phyloP scores from a whole-genome alignment of 2,888 invertebrate species.

The Cinara cedri region DNA sequence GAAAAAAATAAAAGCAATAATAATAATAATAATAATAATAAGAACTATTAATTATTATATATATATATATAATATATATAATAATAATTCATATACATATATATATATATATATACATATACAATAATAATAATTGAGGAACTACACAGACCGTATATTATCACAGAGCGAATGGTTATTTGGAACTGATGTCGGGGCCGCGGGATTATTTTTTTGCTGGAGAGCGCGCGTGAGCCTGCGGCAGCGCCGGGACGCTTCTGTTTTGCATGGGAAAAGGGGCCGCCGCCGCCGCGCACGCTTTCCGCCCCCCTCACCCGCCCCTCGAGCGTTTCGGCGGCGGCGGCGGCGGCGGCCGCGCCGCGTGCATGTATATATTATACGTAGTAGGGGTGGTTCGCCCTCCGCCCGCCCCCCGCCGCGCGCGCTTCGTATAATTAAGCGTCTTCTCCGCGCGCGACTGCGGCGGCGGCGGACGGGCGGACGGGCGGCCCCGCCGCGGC shows the following conservation, averaged over 20 bases:
- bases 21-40: constrained; percentile 28
- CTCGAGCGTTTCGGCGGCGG: background rate
- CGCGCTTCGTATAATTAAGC: constrained; percentile 56
- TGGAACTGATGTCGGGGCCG: constrained; percentile 53
- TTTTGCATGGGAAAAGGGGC: constrained; percentile 57
- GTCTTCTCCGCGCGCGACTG: constrained; percentile 39
- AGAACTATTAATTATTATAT: too few relatives aligned
- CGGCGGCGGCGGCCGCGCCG: background rate
- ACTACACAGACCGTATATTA: constrained; percentile 57
- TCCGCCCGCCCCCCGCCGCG: constrained; percentile 9
- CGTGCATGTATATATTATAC: background rate
- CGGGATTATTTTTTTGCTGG: constrained; percentile 52
- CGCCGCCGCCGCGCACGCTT: constrained; percentile 48
- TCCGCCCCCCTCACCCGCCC: constrained; percentile 21
- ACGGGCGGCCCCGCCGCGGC: background rate
- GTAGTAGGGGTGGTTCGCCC: constrained; percentile 28
- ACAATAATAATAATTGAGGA: constrained; percentile 48
- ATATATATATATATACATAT: background rate
- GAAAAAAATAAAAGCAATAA: constrained; percentile 11
- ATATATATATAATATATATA: background rate
- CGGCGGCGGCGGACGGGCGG: background rate
- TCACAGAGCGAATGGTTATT: constrained; percentile 57
- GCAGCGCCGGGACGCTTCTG: constrained; percentile 57
- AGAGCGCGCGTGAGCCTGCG: constrained; percentile 57
- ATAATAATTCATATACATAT: too few relatives aligned